These are phyloP conservation scores for Myocastor coypus DNA, from an alignment of 2,113 vertebrate genomes.

Conservation along the genomic window DNA sequence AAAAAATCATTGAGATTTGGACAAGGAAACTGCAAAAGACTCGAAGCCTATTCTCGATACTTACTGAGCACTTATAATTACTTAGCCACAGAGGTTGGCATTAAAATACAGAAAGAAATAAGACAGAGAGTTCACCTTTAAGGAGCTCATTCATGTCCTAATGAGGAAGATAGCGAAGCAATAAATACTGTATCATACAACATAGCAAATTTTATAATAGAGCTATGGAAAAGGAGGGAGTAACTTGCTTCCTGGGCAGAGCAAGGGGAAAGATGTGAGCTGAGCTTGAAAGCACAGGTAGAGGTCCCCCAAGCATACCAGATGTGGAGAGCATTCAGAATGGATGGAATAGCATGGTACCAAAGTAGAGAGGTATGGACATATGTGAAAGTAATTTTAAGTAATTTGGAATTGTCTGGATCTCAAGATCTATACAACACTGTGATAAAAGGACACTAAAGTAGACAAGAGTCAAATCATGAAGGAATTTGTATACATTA, in stretches of 20 bases:
- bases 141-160: conserved; percentile 45
- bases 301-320: background rate
- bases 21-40: conserved; percentile 57
- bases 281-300: conserved; percentile 4
- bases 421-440: conserved; percentile 1
- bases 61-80: conserved; percentile 67
- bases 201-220: background rate
- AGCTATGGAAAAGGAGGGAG: conserved; percentile 8
- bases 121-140: conserved; percentile 58
- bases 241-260: conserved; percentile 6
- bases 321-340: background rate
- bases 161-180: conserved; percentile 51
- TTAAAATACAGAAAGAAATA: conserved; percentile 60
- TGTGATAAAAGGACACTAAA: background rate
- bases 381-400: background rate
- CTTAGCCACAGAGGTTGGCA: conserved; percentile 47
- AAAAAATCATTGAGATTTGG: conserved; percentile 63
- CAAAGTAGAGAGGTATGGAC: conserved; percentile 4
- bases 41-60: conserved; percentile 68
- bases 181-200: background rate
- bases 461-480: conserved; percentile 6
- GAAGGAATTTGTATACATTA: conserved; percentile 25
- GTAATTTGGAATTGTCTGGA: background rate
- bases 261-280: background rate
- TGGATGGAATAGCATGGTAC: background rate